phyloP scores from a whole-genome alignment of 1,140 invertebrate genomes.

The Drosophila simulans region DNA sequence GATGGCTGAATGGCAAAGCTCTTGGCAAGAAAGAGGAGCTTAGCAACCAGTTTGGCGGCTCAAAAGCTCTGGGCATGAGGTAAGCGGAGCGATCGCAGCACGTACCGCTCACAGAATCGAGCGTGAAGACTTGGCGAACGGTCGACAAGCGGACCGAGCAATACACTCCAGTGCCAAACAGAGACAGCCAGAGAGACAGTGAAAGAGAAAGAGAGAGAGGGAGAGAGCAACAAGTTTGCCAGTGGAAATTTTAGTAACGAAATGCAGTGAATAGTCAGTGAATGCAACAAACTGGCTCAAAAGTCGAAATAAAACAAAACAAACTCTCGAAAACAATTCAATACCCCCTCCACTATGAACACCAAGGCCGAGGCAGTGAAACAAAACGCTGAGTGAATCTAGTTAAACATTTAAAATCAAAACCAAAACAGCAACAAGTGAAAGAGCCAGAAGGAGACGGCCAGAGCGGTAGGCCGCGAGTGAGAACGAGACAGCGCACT shows the following conservation, averaged over 20 bases:
- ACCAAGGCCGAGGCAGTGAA: conserved; percentile 49
- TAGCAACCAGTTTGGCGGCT: conserved; percentile 71
- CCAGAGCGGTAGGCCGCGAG: conserved; percentile 33
- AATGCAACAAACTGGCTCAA: conserved; percentile 50
- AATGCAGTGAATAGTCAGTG: conserved; percentile 64
- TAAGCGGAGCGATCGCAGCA: conserved; percentile 64
- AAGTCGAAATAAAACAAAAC: conserved; percentile 5
- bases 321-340: conserved; percentile 32
- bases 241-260: conserved; percentile 82
- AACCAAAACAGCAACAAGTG: conserved; percentile 61
- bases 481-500: conserved; percentile 50
- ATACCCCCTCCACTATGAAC: conserved; percentile 47
- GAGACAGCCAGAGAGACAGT: conserved; percentile 34
- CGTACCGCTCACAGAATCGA: conserved; percentile 74
- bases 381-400: conserved; percentile 42
- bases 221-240: conserved; percentile 75
- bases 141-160: conserved; percentile 66
- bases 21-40: conserved; percentile 18
- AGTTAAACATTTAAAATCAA: conserved; percentile 59
- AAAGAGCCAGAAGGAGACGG: conserved; percentile 49
- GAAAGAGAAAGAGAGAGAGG: conserved; percentile 48
- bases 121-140: conserved; percentile 81
- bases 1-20: conserved; percentile 29
- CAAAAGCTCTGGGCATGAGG: conserved; percentile 75
- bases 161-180: conserved; percentile 14